phyloP scores from a whole-genome alignment of 2,888 invertebrate species.

The Yponomeuta malinellus region DNA sequence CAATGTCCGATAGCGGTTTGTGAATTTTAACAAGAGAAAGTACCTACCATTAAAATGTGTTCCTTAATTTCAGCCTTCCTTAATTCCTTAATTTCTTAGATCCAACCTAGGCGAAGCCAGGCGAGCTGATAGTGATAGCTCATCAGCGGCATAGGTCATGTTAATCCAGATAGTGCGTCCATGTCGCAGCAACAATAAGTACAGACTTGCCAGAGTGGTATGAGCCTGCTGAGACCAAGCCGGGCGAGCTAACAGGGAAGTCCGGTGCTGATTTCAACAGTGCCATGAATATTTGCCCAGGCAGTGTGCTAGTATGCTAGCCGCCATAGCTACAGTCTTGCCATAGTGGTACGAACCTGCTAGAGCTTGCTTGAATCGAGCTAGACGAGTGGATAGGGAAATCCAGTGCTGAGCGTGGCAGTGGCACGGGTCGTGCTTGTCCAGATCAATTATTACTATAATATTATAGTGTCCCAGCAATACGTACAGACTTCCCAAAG shows the following conservation, averaged over 20 bases:
- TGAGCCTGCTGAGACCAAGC: conserved; percentile 77
- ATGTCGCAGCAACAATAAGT: no score
- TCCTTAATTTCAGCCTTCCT: no score
- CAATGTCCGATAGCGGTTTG: no score
- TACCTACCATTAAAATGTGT: no score
- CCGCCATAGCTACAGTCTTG: conserved; percentile 79
- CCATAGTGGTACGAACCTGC: conserved; percentile 87
- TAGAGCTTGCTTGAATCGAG: conserved; percentile 78
- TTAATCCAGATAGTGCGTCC: no score
- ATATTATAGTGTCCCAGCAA: conserved; percentile 57
- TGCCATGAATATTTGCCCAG: conserved; percentile 97
- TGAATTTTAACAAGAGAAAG: no score
- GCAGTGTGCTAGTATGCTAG: no score
- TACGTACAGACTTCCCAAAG: conserved; percentile 58
- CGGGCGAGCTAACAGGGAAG: conserved; percentile 87
- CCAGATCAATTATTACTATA: no score
- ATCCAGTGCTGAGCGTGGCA: conserved; percentile 86
- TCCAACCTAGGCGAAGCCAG: conserved; percentile 79
- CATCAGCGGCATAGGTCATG: conserved; percentile 93
- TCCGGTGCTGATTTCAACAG: conserved; percentile 87
- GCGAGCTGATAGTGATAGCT: conserved; percentile 87
- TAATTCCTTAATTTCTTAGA: conserved; percentile 49
- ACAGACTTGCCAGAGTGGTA: conserved; percentile 66
- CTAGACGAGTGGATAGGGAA: conserved; percentile 86
- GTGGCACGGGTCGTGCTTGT: no score